These are phyloP conservation scores for Lutjanus argentimaculatus DNA, from an alignment of 2,797 vertebrate genomes.

Conservation along the genomic window DNA sequence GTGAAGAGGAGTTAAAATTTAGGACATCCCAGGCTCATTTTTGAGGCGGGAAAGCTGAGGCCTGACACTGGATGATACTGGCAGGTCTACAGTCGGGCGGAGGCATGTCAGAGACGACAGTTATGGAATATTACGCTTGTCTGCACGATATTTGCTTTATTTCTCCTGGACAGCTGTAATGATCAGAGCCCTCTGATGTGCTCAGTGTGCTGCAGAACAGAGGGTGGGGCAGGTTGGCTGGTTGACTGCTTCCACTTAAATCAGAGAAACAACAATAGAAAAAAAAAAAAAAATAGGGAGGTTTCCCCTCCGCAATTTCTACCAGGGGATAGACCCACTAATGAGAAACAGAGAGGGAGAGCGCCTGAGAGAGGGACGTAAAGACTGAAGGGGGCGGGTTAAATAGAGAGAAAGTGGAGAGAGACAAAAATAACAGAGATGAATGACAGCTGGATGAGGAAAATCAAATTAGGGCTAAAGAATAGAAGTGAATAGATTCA, in stretches of 20 bases:
- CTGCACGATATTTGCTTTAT: constrained; percentile 47
- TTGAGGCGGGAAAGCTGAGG: constrained; percentile 39
- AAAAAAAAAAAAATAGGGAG: constrained; percentile 54
- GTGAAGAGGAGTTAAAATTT: not conserved
- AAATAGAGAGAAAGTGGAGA: not conserved
- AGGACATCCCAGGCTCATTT: constrained; percentile 48
- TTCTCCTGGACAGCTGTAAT: constrained; percentile 42
- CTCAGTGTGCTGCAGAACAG: constrained; percentile 56
- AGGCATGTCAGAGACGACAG: constrained; percentile 23
- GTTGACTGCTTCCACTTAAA: constrained; percentile 59
- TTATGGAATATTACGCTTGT: constrained; percentile 59
- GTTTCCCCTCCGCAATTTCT: constrained; percentile 46
- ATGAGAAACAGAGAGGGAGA: constrained; percentile 64
- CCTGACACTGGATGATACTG: constrained; percentile 6
- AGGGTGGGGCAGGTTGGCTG: constrained; percentile 60
- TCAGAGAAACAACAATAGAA: constrained; percentile 48
- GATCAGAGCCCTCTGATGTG: constrained; percentile 61
- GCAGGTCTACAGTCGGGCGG: constrained; percentile 17
- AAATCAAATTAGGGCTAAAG: not conserved
- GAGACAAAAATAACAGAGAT: not conserved
- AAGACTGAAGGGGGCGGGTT: not conserved
- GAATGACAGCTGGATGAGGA: constrained; percentile 10
- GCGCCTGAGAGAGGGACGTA: constrained; percentile 14
- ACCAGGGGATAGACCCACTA: constrained; percentile 56
- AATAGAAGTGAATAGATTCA: not conserved